These are phyloP conservation scores for Uromys caudimaculatus DNA, from an alignment of 2,797 vertebrate genomes.

Conservation along the genomic window DNA sequence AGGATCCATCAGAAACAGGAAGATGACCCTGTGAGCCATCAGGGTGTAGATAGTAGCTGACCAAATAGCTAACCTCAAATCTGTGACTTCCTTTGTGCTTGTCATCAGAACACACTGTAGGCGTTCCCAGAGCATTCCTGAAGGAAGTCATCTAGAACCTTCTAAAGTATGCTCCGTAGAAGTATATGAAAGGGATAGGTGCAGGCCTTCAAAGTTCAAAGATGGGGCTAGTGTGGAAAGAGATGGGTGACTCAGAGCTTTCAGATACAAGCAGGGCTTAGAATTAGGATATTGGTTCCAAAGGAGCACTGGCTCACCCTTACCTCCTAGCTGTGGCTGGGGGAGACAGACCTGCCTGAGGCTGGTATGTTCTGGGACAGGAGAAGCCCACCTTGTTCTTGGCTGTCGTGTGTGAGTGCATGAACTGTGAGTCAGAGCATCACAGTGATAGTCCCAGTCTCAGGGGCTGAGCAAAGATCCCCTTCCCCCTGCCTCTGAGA, in stretches of 20 bases:
- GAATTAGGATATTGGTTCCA: not conserved
- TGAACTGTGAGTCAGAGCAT: not conserved
- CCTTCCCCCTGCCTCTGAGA: not conserved
- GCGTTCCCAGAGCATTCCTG: not conserved
- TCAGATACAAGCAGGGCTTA: not conserved
- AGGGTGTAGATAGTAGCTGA: not conserved
- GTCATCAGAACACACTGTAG: not conserved
- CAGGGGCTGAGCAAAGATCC: not conserved
- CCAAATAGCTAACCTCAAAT: not conserved
- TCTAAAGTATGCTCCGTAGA: conserved; percentile 3
- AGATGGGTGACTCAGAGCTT: not conserved
- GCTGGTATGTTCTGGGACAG: not conserved
- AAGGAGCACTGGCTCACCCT: too few relatives aligned
- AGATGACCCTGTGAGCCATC: not conserved
- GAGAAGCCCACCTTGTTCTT: not conserved
- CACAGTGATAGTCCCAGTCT: not conserved
- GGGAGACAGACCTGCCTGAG: not conserved
- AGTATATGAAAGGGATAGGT: not conserved
- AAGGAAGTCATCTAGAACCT: conserved; percentile 1
- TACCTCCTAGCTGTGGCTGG: not conserved
- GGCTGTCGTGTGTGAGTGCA: not conserved
- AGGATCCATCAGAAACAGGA: not conserved
- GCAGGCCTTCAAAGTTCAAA: not conserved
- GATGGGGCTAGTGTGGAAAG: not conserved
- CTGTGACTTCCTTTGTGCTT: conserved; percentile 34